phyloP scores from a whole-genome alignment of 2,113 vertebrate genomes.

The Petrocephalus microphthalmus region DNA sequence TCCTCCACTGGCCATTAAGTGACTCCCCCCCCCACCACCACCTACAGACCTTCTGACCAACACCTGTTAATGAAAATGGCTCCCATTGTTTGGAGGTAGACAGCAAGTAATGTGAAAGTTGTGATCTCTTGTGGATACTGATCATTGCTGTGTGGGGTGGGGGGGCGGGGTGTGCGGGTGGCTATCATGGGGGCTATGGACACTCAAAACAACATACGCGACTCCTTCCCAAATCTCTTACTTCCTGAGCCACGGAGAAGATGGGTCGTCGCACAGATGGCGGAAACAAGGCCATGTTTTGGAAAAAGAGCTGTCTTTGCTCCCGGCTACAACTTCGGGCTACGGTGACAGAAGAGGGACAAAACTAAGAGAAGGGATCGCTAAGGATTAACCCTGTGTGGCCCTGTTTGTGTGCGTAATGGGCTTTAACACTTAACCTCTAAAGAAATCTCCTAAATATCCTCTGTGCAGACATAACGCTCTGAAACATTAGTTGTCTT shows the following conservation, averaged over 20 bases:
- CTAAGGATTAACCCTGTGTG: not conserved
- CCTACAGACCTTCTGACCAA: slow-evolving; percentile 34
- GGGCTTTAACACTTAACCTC: not conserved
- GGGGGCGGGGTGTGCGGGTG: not conserved
- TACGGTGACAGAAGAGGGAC: not conserved
- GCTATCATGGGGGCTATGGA: not conserved
- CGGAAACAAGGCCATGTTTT: slow-evolving; percentile 25
- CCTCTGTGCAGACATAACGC: not conserved
- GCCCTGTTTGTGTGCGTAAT: not conserved
- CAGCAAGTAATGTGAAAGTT: slow-evolving; percentile 30
- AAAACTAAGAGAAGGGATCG: not conserved
- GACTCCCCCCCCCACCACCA: slow-evolving; percentile 8
- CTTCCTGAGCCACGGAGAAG: slow-evolving; percentile 20
- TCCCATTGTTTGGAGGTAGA: slow-evolving; percentile 34
- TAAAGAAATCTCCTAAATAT: not conserved
- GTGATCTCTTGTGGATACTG: slow-evolving; percentile 10
- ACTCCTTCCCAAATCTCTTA: slow-evolving; percentile 19
- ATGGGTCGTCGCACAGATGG: slow-evolving; percentile 37
- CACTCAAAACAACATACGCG: not conserved
- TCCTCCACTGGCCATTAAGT: not conserved
- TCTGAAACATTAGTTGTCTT: not conserved
- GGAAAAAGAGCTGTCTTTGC: slow-evolving; percentile 28
- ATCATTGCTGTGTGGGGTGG: not conserved
- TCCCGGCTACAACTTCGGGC: slow-evolving; percentile 30
- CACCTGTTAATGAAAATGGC: slow-evolving; percentile 45